Base-by-base conservation (phyloP, 37 sponge, comb jelly and placozoan species). In the Oopsacas minuta region DNA sequence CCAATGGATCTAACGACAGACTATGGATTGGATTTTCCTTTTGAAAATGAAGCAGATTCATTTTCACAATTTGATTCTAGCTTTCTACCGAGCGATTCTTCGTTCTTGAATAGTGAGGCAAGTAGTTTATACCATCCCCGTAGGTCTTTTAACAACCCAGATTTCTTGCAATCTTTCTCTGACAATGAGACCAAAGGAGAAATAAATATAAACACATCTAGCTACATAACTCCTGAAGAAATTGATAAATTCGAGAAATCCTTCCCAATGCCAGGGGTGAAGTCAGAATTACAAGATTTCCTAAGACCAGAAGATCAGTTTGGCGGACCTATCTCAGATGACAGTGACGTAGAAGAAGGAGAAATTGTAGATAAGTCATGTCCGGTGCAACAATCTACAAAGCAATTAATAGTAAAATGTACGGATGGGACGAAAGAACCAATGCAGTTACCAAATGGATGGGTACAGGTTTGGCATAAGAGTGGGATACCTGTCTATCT, bases 401-500 rank as follows among this genome's bases (percentile, higher is more conserved):
- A 61, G 30, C 75, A 61, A 12, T 5, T 61, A 34, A 34, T 61
- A 25, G 30, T 12, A 32, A 61, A 61, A 61, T 61, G 75, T 12
- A 34, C 75, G 75, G 17, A 61, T 25, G 75, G 75, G 17, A 3
- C 28, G 32, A 61, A 61, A 12, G 82, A 84, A 39, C 88, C 90
- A 10, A 36, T 61, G 17, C 52, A 49, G 0, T 84, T 91, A 0
- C 91, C 91, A 20, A 38, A 82, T 15, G 91, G 81, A 12, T 91
- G 91, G 91, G 87, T 91, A 10, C 37, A 84, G 34, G 84, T 91
- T 10, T 38, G 37, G 37, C 91, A 91, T 30, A 37, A 39, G 25
- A 87, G 87, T 75, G 91, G 91, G 36, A 88, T 52, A 0, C 61
- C 85, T 3, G 87, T 91, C 17, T 91, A 91, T 82, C 36, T 88